These are phyloP conservation scores for Machimus rusticus DNA, from an alignment of 2,888 invertebrate species.

Conservation along the genomic window DNA sequence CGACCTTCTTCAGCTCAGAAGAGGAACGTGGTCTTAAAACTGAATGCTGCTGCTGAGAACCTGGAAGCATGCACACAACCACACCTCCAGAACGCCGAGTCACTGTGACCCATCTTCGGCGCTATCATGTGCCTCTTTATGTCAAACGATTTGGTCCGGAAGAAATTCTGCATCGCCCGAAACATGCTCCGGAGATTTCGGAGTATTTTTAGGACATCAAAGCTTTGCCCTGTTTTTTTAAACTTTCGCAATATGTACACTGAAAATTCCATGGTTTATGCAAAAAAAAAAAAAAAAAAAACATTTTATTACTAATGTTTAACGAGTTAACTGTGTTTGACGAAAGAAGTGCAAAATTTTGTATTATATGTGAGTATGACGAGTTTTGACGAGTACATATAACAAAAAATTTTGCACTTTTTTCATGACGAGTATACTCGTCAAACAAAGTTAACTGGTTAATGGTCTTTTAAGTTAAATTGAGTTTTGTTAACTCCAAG, in stretches of 20 bases:
- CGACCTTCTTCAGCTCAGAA: not conserved
- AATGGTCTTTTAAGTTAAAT: too few species aligned
- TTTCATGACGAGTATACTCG: too few species aligned
- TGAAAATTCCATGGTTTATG: not conserved
- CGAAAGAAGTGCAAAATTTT: too few species aligned
- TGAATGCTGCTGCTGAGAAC: not conserved
- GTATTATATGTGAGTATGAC: too few species aligned
- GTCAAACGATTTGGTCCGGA: constrained; percentile 1
- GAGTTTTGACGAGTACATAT: too few species aligned
- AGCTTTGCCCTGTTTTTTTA: not conserved
- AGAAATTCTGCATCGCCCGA: constrained; percentile 23
- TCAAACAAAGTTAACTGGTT: too few species aligned
- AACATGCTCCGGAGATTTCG: not conserved
- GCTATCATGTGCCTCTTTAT: constrained; percentile 16
- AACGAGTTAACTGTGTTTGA: too few species aligned
- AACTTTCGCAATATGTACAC: not conserved
- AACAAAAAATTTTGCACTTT: too few species aligned
- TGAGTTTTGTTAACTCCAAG: too few species aligned
- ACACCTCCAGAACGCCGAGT: not conserved
- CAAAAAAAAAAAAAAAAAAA: too few species aligned
- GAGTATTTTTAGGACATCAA: not conserved
- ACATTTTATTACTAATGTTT: not conserved
- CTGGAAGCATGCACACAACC: not conserved
- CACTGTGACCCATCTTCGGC: constrained; percentile 18
- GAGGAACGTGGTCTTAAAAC: not conserved